Evolutionary conservation across 92 coral and sea anemone genomes (phyloP).

Genomic region (Paragorgia papillata): DNA sequence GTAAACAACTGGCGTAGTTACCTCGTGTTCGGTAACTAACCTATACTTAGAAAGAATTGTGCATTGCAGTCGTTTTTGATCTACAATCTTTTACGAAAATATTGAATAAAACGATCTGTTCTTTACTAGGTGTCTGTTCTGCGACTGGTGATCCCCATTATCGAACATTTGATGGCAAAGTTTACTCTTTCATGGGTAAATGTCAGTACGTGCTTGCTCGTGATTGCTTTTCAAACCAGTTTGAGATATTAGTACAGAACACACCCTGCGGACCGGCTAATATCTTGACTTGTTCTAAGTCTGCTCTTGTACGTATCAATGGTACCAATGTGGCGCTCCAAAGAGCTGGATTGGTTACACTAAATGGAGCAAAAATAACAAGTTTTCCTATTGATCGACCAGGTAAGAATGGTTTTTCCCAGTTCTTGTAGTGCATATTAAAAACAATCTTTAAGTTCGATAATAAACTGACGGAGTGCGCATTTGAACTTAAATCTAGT

Average conservation of each 20-base stretch:
- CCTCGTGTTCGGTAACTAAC: too few species aligned
- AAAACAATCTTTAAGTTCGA: too few species aligned
- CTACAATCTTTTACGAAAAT: too few species aligned
- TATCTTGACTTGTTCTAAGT: conserved; percentile 58
- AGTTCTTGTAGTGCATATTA: not conserved
- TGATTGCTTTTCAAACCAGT: conserved; percentile 66
- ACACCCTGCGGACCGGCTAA: conserved; percentile 63
- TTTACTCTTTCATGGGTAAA: conserved; percentile 65
- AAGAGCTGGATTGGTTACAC: conserved; percentile 53
- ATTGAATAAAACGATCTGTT: too few species aligned
- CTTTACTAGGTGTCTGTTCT: conserved; percentile 66
- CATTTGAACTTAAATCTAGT: too few species aligned
- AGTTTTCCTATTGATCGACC: conserved; percentile 54
- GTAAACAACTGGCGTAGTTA: too few species aligned
- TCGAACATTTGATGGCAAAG: conserved; percentile 82
- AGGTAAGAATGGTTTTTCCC: conserved; percentile 46
- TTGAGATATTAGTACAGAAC: conserved; percentile 69
- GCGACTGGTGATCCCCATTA: conserved; percentile 81
- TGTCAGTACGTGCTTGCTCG: conserved; percentile 77
- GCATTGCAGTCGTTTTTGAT: too few species aligned
- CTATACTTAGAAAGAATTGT: too few species aligned
- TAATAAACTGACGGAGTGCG: too few species aligned
- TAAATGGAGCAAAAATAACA: conserved; percentile 53
- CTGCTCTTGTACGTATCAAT: conserved; percentile 55
- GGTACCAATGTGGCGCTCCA: conserved; percentile 55